Evolutionary conservation across 2,113 vertebrate species (phyloP).

Genomic region (Aramus guarauna): DNA sequence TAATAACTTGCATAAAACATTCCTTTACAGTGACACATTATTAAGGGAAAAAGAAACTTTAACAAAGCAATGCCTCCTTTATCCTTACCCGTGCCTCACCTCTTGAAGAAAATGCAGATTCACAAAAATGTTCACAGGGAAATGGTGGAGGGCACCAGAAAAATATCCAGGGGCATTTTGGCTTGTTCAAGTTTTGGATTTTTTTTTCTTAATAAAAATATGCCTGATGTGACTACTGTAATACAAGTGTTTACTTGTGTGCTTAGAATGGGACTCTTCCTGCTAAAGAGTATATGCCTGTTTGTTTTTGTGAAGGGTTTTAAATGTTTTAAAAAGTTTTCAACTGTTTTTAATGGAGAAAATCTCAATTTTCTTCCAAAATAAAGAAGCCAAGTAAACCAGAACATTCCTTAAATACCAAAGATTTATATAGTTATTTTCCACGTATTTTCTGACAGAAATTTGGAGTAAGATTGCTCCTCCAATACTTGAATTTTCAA

Average conservation of each 20-base stretch:
- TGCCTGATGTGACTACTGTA: neutral
- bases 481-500: neutral
- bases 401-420: neutral
- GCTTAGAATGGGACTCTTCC: neutral
- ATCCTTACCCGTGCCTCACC: neutral
- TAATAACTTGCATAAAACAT: neutral
- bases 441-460: neutral
- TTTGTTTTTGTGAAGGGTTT: neutral
- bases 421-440: neutral
- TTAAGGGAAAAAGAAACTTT: neutral
- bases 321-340: neutral
- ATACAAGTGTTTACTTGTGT: fast-evolving
- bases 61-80: neutral
- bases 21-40: neutral
- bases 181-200: neutral
- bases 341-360: neutral
- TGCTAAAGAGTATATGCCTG: neutral
- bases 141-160: neutral
- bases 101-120: neutral
- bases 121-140: neutral
- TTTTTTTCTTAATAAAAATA: neutral
- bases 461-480: neutral
- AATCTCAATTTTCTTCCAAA: neutral
- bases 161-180: neutral
- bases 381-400: neutral